phyloP scores from a whole-genome alignment of 2,888 invertebrate genomes.

The Sinelater perroti region DNA sequence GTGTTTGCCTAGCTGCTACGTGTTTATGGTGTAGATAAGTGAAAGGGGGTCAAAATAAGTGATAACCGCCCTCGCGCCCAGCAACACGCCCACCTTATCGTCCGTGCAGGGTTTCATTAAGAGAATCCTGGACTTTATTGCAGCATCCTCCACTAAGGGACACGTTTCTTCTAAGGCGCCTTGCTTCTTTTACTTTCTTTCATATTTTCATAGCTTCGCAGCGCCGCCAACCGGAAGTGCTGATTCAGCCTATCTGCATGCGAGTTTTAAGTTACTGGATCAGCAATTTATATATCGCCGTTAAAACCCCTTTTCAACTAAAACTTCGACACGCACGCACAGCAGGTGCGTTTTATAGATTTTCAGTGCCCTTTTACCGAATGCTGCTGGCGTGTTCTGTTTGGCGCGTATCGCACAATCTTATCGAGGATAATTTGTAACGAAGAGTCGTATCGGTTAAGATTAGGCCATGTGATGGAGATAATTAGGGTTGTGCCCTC shows the following conservation, averaged over 20 bases:
- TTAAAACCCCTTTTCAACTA: slow-evolving; percentile 26
- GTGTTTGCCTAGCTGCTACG: slow-evolving; percentile 30
- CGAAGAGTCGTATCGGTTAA: slow-evolving; percentile 2
- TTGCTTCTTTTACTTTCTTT: neutral
- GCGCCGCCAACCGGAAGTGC: slow-evolving; percentile 1
- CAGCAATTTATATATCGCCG: slow-evolving; percentile 24
- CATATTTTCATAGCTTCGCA: neutral
- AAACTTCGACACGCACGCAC: slow-evolving; percentile 29
- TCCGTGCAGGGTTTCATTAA: too few species aligned
- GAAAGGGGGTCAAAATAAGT: slow-evolving; percentile 21
- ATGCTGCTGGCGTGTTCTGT: neutral
- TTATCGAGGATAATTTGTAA: too few species aligned
- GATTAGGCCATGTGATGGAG: slow-evolving; percentile 15
- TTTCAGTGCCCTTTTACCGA: slow-evolving; percentile 14
- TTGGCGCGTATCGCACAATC: neutral
- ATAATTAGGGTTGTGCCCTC: slow-evolving; percentile 27
- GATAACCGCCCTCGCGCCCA: slow-evolving; percentile 9
- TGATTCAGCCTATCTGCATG: slow-evolving; percentile 21
- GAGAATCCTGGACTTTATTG: too few species aligned
- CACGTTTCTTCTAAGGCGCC: neutral
- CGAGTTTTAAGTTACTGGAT: slow-evolving; percentile 26
- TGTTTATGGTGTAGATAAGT: slow-evolving; percentile 31
- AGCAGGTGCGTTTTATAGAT: slow-evolving; percentile 30
- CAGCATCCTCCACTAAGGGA: too few species aligned
- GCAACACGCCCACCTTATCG: too few species aligned